Evolutionary conservation across 2,113 vertebrate genomes (phyloP).

Genomic region (Calonectris borealis): DNA sequence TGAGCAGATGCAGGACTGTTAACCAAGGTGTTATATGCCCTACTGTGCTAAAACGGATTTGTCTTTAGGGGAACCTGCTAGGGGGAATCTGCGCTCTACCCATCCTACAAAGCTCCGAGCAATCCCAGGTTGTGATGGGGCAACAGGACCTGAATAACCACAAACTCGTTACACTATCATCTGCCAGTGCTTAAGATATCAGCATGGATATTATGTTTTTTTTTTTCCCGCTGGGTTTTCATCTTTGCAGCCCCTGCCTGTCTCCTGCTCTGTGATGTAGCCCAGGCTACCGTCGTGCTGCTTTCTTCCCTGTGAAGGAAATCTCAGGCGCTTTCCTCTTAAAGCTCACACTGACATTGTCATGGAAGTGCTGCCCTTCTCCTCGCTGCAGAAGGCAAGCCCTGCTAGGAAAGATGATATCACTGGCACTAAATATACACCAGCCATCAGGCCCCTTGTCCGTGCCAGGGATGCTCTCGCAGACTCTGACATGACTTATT

Average conservation of each 20-base stretch:
- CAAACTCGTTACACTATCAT: not conserved
- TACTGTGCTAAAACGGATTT: not conserved
- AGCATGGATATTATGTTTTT: not conserved
- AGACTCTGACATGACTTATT: slow-evolving; percentile 19
- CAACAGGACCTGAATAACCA: not conserved
- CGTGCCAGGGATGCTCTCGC: slow-evolving; percentile 58
- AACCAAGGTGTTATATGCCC: not conserved
- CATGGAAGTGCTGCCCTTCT: slow-evolving; percentile 42
- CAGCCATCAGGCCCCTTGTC: slow-evolving; percentile 17
- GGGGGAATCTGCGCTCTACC: not conserved
- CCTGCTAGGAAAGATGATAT: slow-evolving; percentile 61
- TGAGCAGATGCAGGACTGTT: not conserved
- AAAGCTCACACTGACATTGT: not conserved
- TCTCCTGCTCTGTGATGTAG: not conserved
- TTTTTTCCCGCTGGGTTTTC: not conserved
- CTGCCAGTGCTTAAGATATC: not conserved
- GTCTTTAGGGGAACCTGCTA: not conserved
- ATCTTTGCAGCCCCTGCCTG: not conserved
- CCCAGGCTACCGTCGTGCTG: not conserved
- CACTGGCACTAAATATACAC: slow-evolving; percentile 59
- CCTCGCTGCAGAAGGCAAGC: not conserved
- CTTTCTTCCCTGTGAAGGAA: slow-evolving; percentile 12
- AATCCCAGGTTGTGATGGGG: rapidly evolving
- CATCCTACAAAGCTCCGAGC: not conserved
- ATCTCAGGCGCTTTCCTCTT: not conserved